Base-by-base conservation (phyloP, 1,140 invertebrate species). In the Drosophila tropicalis region DNA sequence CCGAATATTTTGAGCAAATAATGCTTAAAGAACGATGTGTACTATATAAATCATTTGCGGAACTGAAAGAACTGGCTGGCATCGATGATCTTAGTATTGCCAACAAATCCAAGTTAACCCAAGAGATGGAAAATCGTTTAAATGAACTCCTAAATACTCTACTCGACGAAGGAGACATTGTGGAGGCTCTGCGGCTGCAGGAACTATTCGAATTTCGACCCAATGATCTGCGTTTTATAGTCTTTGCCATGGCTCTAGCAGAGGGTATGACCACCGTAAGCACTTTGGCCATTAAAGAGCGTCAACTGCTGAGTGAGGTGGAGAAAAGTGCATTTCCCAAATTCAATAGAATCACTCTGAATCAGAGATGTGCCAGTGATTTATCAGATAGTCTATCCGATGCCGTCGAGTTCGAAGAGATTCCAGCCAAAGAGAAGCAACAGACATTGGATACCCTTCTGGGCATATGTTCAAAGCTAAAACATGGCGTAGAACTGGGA, bases 401-500 rank as follows among this genome's bases (percentile, higher is more conserved):
- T 12, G 90, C 79, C 0, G 57, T 90, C 6, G 91, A 91, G 60
- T 92, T 92, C 12, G 91, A 92, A 57, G 90, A 92, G 58, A 91
- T 92, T 6, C 90, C 91, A 0, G 79, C 89, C 1, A 91, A 92
- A 64, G 89, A 92, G 29, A 91, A 91, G 25, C 89, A 84, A 47
- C 85, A 92, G 19, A 89, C 90, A 2, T 65, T 92, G 44, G 78
- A 91, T 6, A 86, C 87, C 3, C 60, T 92, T n/a, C 79, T 92
- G 34, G 91, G 91, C 40, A 91, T 92, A 34, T 87, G 87, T 0
- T 91, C 84, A 3, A 92, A 92, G 63, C 61, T 94, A 3, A 92
- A 92, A 29, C 91, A 93, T 74, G 94, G 94, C n/a, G 69, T 87
- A 13, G 91, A 93, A 63, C 92, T 94, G 44, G 94, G 92, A 2